Evolutionary conservation across 2,113 vertebrate genomes (phyloP), one percentile per base, ranked within the genome.

Genomic region (Larimichthys polyactis): DNA sequence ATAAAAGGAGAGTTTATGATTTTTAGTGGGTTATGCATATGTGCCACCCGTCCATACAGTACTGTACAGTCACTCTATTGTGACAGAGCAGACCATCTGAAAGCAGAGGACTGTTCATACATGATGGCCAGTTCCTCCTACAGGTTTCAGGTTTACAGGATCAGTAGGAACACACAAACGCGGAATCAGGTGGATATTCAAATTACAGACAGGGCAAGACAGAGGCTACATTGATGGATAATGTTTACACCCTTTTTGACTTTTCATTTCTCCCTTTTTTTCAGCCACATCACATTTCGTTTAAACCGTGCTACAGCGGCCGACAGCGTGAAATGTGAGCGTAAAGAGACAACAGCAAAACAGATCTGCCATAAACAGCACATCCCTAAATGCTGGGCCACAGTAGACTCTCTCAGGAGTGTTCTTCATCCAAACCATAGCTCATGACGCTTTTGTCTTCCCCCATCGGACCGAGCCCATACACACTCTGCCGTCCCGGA

Each of bases 401-500:
- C 65, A 59, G 32, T 14, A 43, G 63, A 76, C 32, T 78, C 78
- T 78, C 82, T 79, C 32, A 68, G 76, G 84, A 88, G 59, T 12
- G 1, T 46, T 82, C 78, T 44, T 70, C 85, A 59, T 77, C 59
- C 58, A 64, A 81, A 71, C 68, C 72, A 51, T 36, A 81, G 73
- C 51, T 17, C 54, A 52, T 78, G 66, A 85, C 67, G 90, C 75
- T 51, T 70, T 75, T 44, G 67, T 87, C 71, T 60, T 88, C 64
- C 80, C 87, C 80, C 76, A 58, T 52, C 8, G 36, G 78, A 73
- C 79, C 64, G 2, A 75, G 63, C 65, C 64, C 59, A 12, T 12
- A 51, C 72, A 87, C 87, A 77, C 74, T 87, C 62, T 82, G 79
- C 22, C 71, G 67, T 90, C 91, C 91, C 87, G 20, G 77, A 82